Base-by-base conservation (phyloP, 1,140 invertebrate species). In the Heliconius melpomene region DNA sequence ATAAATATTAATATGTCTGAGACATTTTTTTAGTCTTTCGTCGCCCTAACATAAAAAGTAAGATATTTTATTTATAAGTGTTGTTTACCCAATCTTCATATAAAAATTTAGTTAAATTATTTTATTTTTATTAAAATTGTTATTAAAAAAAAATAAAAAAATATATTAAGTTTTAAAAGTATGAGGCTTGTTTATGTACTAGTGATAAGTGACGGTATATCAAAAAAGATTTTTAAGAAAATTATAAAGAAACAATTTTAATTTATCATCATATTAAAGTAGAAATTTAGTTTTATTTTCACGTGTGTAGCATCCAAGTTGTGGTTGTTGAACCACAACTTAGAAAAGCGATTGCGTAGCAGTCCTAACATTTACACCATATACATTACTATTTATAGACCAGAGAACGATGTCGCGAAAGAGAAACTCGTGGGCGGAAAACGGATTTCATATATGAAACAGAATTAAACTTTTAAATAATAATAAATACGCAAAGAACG, bases 361-460 rank as follows among this genome's bases (percentile, higher is more conserved):
- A 82, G 85, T 88, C 78, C 84, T 89, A 88, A 89, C 85, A 87
- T 85, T 88, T 86, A 85, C 82, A 84, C 82, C 85, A 86, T 90
- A 88, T 86, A 88, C 81, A 83, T 83, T 79, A 78, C 89, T 93
- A 91, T 91, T 91, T 91, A 89, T 91, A 93, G 85, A 52, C 75
- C 79, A 60, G 70, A 73, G 86, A 86, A 86, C 82, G 86, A 86
- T 87, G 81, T 82, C 86, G 82, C 84, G 83, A 89, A 87, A 88
- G 86, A 86, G 86, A 87, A 79, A 79, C 80, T 32, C 80, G 87
- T 85, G 78, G 86, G 86, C 80, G 81, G 76, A 60, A 82, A 86
- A 83, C 74, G 60, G 79, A 81, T 81, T 74, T 74, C 32, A 78
- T 50, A 36, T 40, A 76, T 54, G 72, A 66, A 78, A 76, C 29